Evolutionary conservation across 2,113 vertebrate species (phyloP).

Genomic region (Cygnus atratus): DNA sequence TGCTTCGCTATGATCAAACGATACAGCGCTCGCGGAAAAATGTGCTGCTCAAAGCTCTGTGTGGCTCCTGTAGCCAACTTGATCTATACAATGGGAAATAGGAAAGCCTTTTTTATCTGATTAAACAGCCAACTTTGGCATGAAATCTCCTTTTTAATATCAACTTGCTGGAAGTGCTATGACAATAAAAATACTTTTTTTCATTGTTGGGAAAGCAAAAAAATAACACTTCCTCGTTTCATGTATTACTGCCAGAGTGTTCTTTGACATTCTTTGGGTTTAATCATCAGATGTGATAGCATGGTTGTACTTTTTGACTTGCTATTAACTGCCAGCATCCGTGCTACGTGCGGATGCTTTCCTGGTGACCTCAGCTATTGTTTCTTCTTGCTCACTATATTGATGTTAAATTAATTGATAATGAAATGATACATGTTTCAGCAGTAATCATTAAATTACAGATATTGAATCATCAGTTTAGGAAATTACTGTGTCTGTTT

Average conservation of each 20-base stretch:
- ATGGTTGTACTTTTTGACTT: slow-evolving; percentile 20
- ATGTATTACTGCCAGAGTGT: not conserved
- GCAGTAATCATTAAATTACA: not conserved
- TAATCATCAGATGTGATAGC: slow-evolving; percentile 17
- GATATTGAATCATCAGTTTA: not conserved
- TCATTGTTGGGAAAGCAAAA: slow-evolving; percentile 41
- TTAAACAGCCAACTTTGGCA: slow-evolving; percentile 57
- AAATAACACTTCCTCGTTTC: not conserved
- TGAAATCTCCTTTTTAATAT: slow-evolving; percentile 62
- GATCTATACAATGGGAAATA: slow-evolving; percentile 65
- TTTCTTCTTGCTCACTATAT: not conserved
- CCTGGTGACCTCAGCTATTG: not conserved
- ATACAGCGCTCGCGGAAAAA: slow-evolving; percentile 43
- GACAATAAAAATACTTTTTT: slow-evolving; percentile 57
- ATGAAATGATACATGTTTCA: not conserved
- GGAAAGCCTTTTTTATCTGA: slow-evolving; percentile 63
- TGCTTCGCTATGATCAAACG: slow-evolving; percentile 60
- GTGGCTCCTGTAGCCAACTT: slow-evolving; percentile 59
- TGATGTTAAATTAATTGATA: not conserved
- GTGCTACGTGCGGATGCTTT: not conserved
- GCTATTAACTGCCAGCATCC: not conserved
- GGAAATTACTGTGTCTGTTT: not conserved
- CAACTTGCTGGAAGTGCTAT: slow-evolving; percentile 54
- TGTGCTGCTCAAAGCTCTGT: slow-evolving; percentile 63
- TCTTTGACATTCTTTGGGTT: slow-evolving; percentile 32